Evolutionary conservation across 2,888 invertebrate species (phyloP).

Genomic region (Tridacna crocea): DNA sequence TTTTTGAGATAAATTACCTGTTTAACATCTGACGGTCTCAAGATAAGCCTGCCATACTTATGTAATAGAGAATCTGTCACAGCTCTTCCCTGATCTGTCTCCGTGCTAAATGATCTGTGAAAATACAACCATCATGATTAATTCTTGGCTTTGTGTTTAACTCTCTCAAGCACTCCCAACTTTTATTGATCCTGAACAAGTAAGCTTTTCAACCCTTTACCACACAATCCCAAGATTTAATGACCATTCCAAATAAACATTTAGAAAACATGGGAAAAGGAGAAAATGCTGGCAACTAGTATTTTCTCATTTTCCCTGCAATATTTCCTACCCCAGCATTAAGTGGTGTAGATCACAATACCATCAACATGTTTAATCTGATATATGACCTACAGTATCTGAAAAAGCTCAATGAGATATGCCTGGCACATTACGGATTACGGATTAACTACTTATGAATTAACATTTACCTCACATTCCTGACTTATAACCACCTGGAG

Average conservation of each 20-base stretch:
- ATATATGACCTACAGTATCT: too few species aligned
- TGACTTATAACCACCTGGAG: too few species aligned
- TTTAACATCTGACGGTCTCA: constrained; percentile 66
- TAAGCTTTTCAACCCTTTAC: too few species aligned
- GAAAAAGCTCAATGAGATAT: too few species aligned
- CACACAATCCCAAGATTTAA: neutral
- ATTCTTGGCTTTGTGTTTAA: too few species aligned
- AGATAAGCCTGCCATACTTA: constrained; percentile 70
- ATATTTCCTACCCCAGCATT: neutral
- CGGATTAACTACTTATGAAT: too few species aligned
- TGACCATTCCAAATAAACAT: neutral
- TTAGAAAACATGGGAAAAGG: neutral
- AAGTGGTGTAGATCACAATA: too few species aligned
- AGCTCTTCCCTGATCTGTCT: constrained; percentile 49
- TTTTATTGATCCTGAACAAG: neutral
- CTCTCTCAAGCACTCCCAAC: too few species aligned
- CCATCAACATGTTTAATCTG: too few species aligned
- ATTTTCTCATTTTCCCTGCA: neutral
- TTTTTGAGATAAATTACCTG: constrained; percentile 66
- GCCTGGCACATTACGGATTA: too few species aligned
- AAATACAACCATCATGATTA: too few species aligned
- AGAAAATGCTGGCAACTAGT: neutral
- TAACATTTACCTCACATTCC: too few species aligned
- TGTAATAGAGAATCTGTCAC: constrained; percentile 67
- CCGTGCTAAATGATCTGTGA: constrained; percentile 55